phyloP scores from a whole-genome alignment of 1,140 invertebrate species.

The Drosophila kanapiae region DNA sequence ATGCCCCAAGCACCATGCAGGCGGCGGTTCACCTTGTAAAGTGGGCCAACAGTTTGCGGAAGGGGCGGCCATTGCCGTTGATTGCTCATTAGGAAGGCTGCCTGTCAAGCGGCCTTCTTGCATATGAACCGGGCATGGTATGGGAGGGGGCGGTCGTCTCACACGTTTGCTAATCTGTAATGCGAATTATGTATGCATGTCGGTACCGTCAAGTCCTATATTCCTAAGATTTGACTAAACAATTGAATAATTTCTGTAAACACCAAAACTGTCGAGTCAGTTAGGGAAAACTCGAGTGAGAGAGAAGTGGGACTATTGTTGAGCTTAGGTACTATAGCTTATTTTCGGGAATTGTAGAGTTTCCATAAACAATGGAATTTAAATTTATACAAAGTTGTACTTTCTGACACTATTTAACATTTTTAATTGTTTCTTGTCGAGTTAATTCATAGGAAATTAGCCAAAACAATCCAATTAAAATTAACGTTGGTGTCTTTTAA shows the following conservation, averaged over 20 bases:
- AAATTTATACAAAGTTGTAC: background rate
- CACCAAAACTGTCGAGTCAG: constrained; percentile 20
- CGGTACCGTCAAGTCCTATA: background rate
- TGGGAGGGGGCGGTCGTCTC: constrained; percentile 28
- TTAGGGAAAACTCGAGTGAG: constrained; percentile 10
- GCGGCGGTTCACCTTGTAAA: constrained; percentile 58
- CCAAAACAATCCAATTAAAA: background rate
- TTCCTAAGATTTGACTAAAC: constrained; percentile 8
- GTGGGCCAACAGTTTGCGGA: constrained; percentile 64
- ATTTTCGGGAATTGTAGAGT: background rate
- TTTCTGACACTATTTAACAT: background rate
- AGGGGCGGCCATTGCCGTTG: constrained; percentile 41
- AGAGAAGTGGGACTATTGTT: background rate
- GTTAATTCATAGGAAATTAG: constrained; percentile 10
- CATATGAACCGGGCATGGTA: constrained; percentile 15
- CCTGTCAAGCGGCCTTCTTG: constrained; percentile 50
- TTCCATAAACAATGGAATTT: constrained; percentile 1
- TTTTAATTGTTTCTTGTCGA: background rate
- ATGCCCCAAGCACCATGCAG: constrained; percentile 31
- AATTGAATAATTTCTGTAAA: constrained; percentile 20
- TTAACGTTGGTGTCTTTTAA: background rate
- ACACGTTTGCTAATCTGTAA: constrained; percentile 58
- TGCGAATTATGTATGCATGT: constrained; percentile 3
- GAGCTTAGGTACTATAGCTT: background rate
- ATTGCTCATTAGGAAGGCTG: constrained; percentile 73